Evolutionary conservation across 2,888 invertebrate species (phyloP), one percentile per base, ranked within the genome.

Genomic region (Andrena haemorrhoa): DNA sequence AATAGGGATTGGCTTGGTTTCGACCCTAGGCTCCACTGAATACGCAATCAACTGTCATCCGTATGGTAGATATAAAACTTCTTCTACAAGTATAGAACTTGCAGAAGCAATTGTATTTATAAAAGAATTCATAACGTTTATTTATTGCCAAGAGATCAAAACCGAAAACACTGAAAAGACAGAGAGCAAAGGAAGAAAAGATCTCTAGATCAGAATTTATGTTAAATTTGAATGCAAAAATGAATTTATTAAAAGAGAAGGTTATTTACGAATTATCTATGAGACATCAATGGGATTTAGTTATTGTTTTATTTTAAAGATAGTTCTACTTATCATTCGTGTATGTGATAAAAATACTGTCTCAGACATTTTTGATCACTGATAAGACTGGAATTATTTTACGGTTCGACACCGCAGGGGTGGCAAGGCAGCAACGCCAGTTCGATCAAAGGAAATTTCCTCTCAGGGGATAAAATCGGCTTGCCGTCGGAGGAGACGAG

Each of bases 401-500:
- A 10, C 10, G 12, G 23, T 16, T 51, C 35, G 47, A 33, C 23
- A 23, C 16, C 16, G 16, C 29, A 12, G n/a, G 8, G 31, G 23
- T 41, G 53, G 31, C 63, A 71, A 71, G 31, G 20, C 31, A 41
- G n/a, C 16, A 23, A 56, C 56, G 6, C 33, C 20, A 4, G 16
- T 53, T 12, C 1, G 41, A 33, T 75, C 56, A 63, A 73, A 80
- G 66, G 66, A 68, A 80, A 80, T 61, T 33, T 61, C 31, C 35
- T 47, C 23, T 23, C 23, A 7, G 10, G 23, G 35, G 49, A 77
- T 63, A 35, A 73, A 63, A 72, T 73, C 73, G 73, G 31, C n/a
- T 63, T 7, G n/a, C 29, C 33, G 61, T 47, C 49, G 16, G 41
- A 29, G 26, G 5, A 56, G 72, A 63, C n/a, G 80, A 26, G 58